Conservation (phyloP, 2,797 vertebrate species). For the Peromyscus aztecus region DNA sequence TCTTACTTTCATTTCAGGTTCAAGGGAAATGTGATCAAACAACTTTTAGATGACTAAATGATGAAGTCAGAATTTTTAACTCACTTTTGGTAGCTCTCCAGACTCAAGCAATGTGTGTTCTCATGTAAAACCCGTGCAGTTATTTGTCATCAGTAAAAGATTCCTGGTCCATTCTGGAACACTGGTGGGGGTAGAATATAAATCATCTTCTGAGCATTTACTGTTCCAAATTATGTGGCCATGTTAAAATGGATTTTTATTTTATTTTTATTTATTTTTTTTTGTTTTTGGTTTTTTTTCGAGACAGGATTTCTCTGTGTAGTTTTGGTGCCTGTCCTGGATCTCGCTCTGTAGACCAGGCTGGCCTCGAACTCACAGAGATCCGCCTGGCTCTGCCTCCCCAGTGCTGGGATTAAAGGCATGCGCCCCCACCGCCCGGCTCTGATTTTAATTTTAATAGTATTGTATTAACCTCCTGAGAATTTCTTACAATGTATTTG, state of each 20-base stretch:
- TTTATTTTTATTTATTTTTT: too few relatives aligned
- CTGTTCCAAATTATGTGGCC: neutral
- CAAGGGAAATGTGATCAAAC: slow-evolving; percentile 15
- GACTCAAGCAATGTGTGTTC: neutral
- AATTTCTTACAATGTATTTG: neutral
- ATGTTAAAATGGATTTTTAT: neutral
- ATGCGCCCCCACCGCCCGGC: too few relatives aligned
- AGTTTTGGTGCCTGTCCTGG: too few relatives aligned
- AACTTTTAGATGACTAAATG: slow-evolving; percentile 32
- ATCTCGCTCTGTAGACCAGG: too few relatives aligned
- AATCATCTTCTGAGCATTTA: neutral
- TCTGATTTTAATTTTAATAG: neutral
- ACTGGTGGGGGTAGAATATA: neutral
- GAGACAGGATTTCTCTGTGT: too few relatives aligned
- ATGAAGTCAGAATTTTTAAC: slow-evolving; percentile 68
- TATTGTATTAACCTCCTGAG: neutral
- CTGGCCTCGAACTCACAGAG: too few relatives aligned
- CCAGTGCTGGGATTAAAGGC: too few relatives aligned
- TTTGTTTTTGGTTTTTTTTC: too few relatives aligned
- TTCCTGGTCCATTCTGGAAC: slow-evolving; percentile 30
- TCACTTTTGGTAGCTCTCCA: slow-evolving; percentile 11
- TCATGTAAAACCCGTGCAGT: neutral
- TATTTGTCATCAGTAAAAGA: slow-evolving; percentile 12
- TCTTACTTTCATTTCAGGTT: slow-evolving; percentile 19
- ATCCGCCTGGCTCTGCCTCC: too few relatives aligned